Conservation (phyloP, 1,140 invertebrate genomes). For the Drosophila chauvacae region DNA sequence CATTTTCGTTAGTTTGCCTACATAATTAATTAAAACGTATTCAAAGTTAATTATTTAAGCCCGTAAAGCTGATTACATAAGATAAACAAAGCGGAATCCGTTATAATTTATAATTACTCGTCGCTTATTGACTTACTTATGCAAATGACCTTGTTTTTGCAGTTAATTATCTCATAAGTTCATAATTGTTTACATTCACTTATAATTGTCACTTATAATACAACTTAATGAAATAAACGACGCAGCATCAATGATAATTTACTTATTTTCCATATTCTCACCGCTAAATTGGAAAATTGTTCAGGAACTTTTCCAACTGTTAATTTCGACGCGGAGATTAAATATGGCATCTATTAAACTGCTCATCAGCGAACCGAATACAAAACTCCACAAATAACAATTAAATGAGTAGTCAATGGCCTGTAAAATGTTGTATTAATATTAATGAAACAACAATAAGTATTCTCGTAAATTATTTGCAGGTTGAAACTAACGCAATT, state of each 20-base stretch:
- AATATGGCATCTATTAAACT: slow-evolving; percentile 26
- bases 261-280: slow-evolving; percentile 33
- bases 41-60: slow-evolving; percentile 63
- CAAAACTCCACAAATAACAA: slow-evolving; percentile 24
- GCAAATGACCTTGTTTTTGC: slow-evolving; percentile 61
- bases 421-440: slow-evolving; percentile 57
- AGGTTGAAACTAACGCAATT: slow-evolving; percentile 33
- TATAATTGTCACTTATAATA: neutral
- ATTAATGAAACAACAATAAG: slow-evolving; percentile 56
- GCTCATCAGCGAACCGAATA: slow-evolving; percentile 4
- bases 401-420: slow-evolving; percentile 51
- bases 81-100: slow-evolving; percentile 60
- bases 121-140: slow-evolving; percentile 70
- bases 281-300: slow-evolving; percentile 34
- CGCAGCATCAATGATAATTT: slow-evolving; percentile 20
- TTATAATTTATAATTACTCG: slow-evolving; percentile 70
- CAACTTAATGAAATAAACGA: slow-evolving; percentile 29
- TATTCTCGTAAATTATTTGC: slow-evolving; percentile 45
- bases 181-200: slow-evolving; percentile 54
- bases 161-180: slow-evolving; percentile 67
- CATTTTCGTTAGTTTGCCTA: slow-evolving; percentile 4
- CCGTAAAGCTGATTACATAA: slow-evolving; percentile 60
- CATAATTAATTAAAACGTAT: slow-evolving; percentile 60
- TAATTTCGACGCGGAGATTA: slow-evolving; percentile 38
- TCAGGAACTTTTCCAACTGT: slow-evolving; percentile 32